These are phyloP conservation scores for Salvator merianae DNA, from an alignment of 2,113 vertebrate species.

Conservation along the genomic window DNA sequence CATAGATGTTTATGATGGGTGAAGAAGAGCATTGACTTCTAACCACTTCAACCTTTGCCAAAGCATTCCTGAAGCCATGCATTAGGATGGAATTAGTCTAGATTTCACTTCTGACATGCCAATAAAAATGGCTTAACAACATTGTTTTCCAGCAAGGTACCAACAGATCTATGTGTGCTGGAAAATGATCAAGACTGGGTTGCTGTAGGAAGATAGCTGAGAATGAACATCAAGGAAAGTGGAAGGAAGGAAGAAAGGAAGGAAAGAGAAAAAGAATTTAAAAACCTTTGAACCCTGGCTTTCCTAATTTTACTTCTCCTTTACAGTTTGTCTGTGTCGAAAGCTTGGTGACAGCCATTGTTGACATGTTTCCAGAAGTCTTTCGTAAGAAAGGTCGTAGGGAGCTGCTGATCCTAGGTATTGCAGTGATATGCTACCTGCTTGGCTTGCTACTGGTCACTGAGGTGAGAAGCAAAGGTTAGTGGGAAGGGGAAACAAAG, in stretches of 20 bases:
- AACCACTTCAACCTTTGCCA: neutral
- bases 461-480: slow-evolving; percentile 74
- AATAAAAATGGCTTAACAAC: neutral
- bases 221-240: neutral
- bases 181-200: neutral
- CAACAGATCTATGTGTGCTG: neutral
- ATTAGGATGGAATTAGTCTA: neutral
- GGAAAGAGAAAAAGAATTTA: neutral
- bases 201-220: neutral
- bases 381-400: slow-evolving; percentile 81
- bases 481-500: neutral
- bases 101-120: no score
- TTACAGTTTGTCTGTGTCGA: slow-evolving; percentile 91
- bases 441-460: slow-evolving; percentile 86
- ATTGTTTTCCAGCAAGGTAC: neutral
- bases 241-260: neutral
- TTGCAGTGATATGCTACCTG: slow-evolving; percentile 81
- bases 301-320: slow-evolving; percentile 14
- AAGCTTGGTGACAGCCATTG: slow-evolving; percentile 87
- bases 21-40: neutral
- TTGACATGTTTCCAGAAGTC: slow-evolving; percentile 85
- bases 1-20: no score
- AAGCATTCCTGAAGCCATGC: no score
- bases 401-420: slow-evolving; percentile 83
- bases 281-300: neutral